A percentile compares a stretch with the other conserved stretches of the same genome.
Evolutionary conservation across 2,113 vertebrate genomes (phyloP).

Genomic region (Chauna torquata): DNA sequence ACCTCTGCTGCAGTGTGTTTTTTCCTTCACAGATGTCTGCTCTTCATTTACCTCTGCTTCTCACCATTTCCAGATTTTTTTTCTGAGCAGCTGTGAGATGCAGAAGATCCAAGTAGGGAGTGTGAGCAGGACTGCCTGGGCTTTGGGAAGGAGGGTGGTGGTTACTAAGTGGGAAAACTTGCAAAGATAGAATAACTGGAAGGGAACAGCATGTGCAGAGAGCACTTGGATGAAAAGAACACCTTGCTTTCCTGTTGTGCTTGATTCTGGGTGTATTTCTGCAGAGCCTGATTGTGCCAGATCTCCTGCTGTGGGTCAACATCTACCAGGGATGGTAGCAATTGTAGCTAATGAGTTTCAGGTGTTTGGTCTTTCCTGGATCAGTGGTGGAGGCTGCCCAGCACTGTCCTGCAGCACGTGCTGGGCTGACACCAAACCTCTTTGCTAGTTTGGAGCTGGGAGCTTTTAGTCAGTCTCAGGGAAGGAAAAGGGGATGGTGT

Average conservation of each 20-base stretch:
- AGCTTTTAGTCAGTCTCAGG: not conserved
- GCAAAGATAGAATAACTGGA: not conserved
- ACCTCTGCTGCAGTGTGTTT: not conserved
- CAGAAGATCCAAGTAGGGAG: fast-evolving
- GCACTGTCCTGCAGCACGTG: not conserved
- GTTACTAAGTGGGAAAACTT: not conserved
- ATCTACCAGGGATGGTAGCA: not conserved
- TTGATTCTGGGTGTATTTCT: fast-evolving
- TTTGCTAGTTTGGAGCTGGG: not conserved
- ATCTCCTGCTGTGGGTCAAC: not conserved
- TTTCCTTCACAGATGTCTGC: not conserved
- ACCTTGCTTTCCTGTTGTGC: not conserved
- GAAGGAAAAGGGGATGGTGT: not conserved
- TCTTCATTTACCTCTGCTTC: not conserved
- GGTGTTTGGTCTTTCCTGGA: not conserved
- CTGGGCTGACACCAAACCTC: not conserved
- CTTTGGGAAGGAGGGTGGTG: not conserved
- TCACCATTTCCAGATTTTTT: not conserved
- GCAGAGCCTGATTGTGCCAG: not conserved
- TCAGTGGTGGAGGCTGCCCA: not conserved
- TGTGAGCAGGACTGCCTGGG: not conserved
- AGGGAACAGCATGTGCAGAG: not conserved
- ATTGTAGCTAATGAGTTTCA: not conserved
- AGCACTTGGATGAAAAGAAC: not conserved
- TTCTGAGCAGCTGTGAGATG: not conserved